Base-by-base conservation (phyloP, 2,797 vertebrate species). In the Glyptemys insculpta region DNA sequence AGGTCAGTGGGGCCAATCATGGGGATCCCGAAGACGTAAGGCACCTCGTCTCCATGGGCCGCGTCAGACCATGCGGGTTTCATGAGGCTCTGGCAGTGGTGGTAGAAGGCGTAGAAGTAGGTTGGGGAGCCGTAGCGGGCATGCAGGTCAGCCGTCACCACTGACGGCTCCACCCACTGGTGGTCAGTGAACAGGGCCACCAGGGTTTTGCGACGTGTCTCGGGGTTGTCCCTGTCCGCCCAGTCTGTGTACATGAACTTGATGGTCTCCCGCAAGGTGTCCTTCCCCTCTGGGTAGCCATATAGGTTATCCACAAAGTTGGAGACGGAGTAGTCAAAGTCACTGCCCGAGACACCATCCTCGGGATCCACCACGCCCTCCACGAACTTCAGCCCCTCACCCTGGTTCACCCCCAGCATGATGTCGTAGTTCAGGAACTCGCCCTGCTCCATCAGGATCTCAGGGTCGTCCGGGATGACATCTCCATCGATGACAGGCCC, bases 181-280 rank as follows among this genome's bases (percentile, higher is more conserved):
- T 99, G 99, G 96, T 99, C 99, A 1, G 99, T 99, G 97, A 99
- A 99, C 52, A 99, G 99, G 10, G 99, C 99, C 97, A 99, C 99
- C 96, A 99, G 98, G 2, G 99, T 99, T 97, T 99, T 99, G 41
- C 99, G 98, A 12, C 99, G 98, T 5, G 99, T 99, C 98, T 99
- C 99, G 0, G 99, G 99, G 97, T 99, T 99, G 98, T 99, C 99
- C 80, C 99, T 98, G 97, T 99, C 99, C 0, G 99, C 99, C 99
- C 99, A 99, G 98, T 99, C 99, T 0, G 99, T 99, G 98, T 99
- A 99, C 99, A 99, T 99, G 97, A 99, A 99, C 97, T 99, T 99
- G 95, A 99, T 99, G 98, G 99, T 99, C 96, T 99, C 99, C 85
- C 99, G 98, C 89, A 99, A 97, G 0, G 99, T 99, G 97, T 99